phyloP scores from a whole-genome alignment of 2,797 vertebrate genomes.

The Oreochromis grahami region DNA sequence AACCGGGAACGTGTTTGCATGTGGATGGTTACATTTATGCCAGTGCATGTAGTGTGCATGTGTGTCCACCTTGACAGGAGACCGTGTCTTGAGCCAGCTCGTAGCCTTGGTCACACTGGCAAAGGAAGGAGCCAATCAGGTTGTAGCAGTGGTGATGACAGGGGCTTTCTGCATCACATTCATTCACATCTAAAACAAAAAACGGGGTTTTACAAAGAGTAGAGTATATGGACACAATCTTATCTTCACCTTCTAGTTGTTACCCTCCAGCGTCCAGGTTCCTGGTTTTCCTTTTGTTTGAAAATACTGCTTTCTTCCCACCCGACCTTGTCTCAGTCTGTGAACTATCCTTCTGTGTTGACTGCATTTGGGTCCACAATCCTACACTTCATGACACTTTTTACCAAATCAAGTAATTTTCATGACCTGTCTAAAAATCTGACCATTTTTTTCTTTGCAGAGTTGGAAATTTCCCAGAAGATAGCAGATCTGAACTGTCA shows the following conservation, averaged over 20 bases:
- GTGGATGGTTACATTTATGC: background rate
- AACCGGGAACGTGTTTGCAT: background rate
- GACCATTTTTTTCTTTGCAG: background rate
- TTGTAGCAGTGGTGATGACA: slow-evolving; percentile 96
- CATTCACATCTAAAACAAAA: slow-evolving; percentile 88
- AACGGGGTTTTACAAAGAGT: background rate
- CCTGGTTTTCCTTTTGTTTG: background rate
- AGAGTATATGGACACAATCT: background rate
- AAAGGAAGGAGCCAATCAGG: slow-evolving; percentile 92
- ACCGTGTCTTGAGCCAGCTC: slow-evolving; percentile 87
- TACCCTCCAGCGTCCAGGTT: background rate
- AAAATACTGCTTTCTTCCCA: background rate
- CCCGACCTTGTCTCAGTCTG: background rate
- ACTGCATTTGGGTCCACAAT: background rate
- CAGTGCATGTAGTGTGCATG: background rate
- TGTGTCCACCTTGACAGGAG: slow-evolving; percentile 86
- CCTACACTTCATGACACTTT: background rate
- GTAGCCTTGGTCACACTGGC: slow-evolving; percentile 92
- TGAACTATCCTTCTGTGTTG: background rate
- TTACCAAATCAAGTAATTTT: background rate
- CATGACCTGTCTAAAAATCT: background rate
- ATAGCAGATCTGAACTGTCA: background rate
- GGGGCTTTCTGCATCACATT: slow-evolving; percentile 87
- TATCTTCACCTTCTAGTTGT: background rate
- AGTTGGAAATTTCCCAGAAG: background rate